Evolutionary conservation across 2,888 invertebrate genomes (phyloP), one percentile per base, ranked within the genome.

Genomic region (Dolomedes plantarius): DNA sequence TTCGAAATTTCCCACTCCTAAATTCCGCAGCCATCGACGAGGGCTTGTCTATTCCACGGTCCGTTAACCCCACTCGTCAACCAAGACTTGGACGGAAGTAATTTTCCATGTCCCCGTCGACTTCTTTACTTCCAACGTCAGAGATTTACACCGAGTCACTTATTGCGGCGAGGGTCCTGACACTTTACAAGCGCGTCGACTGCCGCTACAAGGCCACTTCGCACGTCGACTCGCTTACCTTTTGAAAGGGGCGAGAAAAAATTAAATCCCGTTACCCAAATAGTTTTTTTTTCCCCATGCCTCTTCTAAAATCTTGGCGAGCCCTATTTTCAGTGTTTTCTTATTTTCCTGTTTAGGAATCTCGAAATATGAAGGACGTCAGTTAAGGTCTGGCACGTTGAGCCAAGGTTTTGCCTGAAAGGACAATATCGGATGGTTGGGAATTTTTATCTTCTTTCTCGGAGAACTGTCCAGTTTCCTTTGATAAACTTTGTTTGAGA

Each of bases 101-200:
- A 85, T 85, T 85, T 85, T 77, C 77, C 77, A 73, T 77, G 83
- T 85, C 76, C 64, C 82, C 71, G 64, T 72, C 82, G 56, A 69
- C 32, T 83, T 83, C 76, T 76, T 76, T 72, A 64, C 74, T 11
- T 23, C 64, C 11, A 69, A 56, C 77, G 83, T 85, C 77, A 76
- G 62, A 76, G 76, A 83, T 83, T 83, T 83, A 83, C 76, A 72
- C 76, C 76, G 65, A 56, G 62, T 82, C 81, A 71, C 82, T 83
- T 83, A 83, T 72, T 75, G 82, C 36, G 76, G 65, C 31, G 56
- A 19, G n/a, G 27, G 56, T 36, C n/a, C 69, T 85, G 83, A 85
- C 83, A 85, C 72, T 85, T 85, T 85, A 85, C 83, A 85, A 19
- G 82, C 23, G 23, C 5, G 19, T 56, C 56, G 23, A 23, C 36